phyloP scores from a whole-genome alignment of 1,140 invertebrate genomes.

The Ceratoteleas bidentatus region DNA sequence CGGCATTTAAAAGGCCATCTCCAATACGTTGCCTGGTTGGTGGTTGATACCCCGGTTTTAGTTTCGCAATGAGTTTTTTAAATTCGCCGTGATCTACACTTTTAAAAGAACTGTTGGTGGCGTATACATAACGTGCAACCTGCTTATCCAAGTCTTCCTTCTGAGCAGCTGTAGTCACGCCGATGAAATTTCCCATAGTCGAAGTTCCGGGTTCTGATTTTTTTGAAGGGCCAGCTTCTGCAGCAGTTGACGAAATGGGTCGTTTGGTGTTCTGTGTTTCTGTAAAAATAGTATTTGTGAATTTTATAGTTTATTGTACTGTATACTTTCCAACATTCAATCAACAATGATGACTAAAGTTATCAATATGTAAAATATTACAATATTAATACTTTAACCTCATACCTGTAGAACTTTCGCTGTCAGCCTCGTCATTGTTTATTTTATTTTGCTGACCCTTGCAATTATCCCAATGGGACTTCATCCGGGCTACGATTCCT shows the following conservation, averaged over 20 bases:
- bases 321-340: neutral
- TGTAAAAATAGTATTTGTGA: slow-evolving; percentile 6
- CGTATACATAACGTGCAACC: slow-evolving; percentile 11
- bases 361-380: too few species aligned
- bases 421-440: neutral
- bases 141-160: slow-evolving; percentile 12
- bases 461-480: slow-evolving; percentile 10
- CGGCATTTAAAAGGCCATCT: slow-evolving; percentile 1
- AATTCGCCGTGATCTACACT: slow-evolving; percentile 13
- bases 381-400: too few species aligned
- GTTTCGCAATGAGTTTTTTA: neutral
- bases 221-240: slow-evolving; percentile 3
- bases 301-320: neutral
- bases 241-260: slow-evolving; percentile 4
- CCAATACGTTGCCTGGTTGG: slow-evolving; percentile 7
- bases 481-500: slow-evolving; percentile 6
- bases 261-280: slow-evolving; percentile 1
- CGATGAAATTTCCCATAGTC: slow-evolving; percentile 2
- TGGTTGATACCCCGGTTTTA: slow-evolving; percentile 18
- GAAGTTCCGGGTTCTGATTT: slow-evolving; percentile 1
- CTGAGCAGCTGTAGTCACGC: neutral
- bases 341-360: neutral
- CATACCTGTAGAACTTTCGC: neutral
- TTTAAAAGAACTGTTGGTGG: slow-evolving; percentile 17
- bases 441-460: neutral